Base-by-base conservation (phyloP, 2,888 invertebrate genomes). In the Drosophila falleni region DNA sequence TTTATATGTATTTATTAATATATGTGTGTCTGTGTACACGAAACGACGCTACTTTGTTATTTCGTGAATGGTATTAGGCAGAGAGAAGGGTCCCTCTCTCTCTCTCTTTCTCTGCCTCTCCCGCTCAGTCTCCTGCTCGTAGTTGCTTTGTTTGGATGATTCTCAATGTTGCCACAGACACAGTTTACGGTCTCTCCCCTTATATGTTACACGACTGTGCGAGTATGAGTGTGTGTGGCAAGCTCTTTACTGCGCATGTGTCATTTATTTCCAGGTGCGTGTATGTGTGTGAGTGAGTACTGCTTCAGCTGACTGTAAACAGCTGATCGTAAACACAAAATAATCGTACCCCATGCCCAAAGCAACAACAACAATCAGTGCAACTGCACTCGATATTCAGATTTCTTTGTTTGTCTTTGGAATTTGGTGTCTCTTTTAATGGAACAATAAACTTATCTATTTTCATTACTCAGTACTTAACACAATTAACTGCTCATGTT, bases 251-350 rank as follows among this genome's bases (percentile, higher is more conserved):
- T 60, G 71, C 80, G 77, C 80, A 71, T 75, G 75, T 31, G 59
- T 60, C 44, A 16, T 54, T 31, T 26, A n/a, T 15, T 8, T 37
- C 6, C 42, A 19, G 5, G 19, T 47, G 16, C 41, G 44, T 39
- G 33, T 41, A 29, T 29, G 50, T 46, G 35, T 42, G 42, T 41
- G 58, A 19, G 9, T 23, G 64, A 53, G 35, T 31, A 37, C 31
- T 59, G 39, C 42, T 78, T 65, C 68, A 74, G 80, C 76, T 68
- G 81, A 77, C 62, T 63, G 39, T 11, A 16, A 85, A 81, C 80
- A 80, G 83, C 80, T 80, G 80, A 80, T 71, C 63, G 70, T 80
- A 76, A 82, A 80, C 83, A 82, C 37, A 61, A 71, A 61, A 44
- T 44, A 44, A 55, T 66, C 49, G 33, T n/a, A 16, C 55, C 62